Evolutionary conservation across 2,888 invertebrate species (phyloP).

Genomic region (Yponomeuta malinellus): DNA sequence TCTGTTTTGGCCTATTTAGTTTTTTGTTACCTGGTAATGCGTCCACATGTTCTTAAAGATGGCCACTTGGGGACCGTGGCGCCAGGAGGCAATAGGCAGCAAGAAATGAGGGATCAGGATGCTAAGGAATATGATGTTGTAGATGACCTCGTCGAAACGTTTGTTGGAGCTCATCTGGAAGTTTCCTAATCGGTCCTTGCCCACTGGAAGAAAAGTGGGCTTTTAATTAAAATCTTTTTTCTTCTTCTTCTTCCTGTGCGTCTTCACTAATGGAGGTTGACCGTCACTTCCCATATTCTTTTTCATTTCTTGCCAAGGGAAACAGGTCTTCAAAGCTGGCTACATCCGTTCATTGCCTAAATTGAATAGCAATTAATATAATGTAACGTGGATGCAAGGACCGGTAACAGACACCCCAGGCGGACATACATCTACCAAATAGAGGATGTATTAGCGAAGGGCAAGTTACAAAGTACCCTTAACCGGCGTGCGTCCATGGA

Average conservation of each 20-base stretch:
- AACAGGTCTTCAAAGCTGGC: not conserved
- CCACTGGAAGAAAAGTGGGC: constrained; percentile 48
- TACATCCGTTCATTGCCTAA: no score
- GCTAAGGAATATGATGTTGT: constrained; percentile 83
- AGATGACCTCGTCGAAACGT: constrained; percentile 84
- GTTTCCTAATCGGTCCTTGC: constrained; percentile 69
- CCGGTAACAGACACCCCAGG: no score
- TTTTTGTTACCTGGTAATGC: constrained; percentile 77
- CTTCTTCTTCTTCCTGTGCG: no score
- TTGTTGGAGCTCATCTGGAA: constrained; percentile 77
- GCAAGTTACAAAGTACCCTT: no score
- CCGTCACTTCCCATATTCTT: no score
- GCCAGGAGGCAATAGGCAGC: constrained; percentile 81
- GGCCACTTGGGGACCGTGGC: constrained; percentile 81
- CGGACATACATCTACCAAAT: no score
- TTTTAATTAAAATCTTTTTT: not conserved
- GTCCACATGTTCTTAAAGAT: constrained; percentile 89
- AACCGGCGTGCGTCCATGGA: no score
- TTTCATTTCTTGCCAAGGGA: no score
- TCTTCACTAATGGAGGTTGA: no score
- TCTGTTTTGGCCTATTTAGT: not conserved
- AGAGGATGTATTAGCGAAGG: no score
- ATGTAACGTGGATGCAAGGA: no score
- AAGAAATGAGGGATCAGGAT: constrained; percentile 83
- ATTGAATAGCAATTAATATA: no score